These are phyloP conservation scores for Entomyzon cyanotis DNA, from an alignment of 2,113 vertebrate genomes.

Conservation along the genomic window DNA sequence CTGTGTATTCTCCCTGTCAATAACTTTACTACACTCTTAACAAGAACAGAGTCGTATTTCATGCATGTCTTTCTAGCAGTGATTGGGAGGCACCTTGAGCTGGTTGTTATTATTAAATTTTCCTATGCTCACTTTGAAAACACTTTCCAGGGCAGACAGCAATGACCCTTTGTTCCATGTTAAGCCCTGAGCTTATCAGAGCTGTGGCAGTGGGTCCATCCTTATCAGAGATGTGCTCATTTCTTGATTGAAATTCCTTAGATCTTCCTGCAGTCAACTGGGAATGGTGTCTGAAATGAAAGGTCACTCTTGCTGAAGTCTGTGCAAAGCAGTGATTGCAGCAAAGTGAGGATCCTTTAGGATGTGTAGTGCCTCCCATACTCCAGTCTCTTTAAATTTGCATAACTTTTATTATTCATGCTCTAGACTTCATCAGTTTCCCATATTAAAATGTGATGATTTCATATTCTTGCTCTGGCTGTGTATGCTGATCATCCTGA, in stretches of 20 bases:
- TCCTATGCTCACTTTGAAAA: background rate
- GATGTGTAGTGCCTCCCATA: background rate
- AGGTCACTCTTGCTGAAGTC: background rate
- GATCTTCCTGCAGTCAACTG: background rate
- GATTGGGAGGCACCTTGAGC: background rate
- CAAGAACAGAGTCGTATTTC: background rate
- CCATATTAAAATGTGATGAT: conserved; percentile 5
- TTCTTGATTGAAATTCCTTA: background rate
- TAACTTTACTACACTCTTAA: background rate
- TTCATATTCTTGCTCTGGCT: background rate
- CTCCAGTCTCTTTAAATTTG: background rate
- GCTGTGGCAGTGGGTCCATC: background rate
- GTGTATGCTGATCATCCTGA: background rate
- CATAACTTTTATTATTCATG: conserved; percentile 20
- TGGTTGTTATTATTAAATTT: background rate
- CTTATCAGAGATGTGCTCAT: background rate
- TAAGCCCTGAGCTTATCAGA: background rate
- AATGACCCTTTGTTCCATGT: background rate
- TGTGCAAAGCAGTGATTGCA: background rate
- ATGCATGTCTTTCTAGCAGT: background rate
- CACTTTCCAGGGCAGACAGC: background rate
- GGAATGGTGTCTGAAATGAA: background rate
- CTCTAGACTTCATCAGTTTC: background rate
- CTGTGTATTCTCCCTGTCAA: background rate
- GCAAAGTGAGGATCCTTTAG: background rate